Evolutionary conservation across 2,113 vertebrate genomes (phyloP), one percentile per base, ranked within the genome.

Genomic region (Cyrtonyx montezumae): DNA sequence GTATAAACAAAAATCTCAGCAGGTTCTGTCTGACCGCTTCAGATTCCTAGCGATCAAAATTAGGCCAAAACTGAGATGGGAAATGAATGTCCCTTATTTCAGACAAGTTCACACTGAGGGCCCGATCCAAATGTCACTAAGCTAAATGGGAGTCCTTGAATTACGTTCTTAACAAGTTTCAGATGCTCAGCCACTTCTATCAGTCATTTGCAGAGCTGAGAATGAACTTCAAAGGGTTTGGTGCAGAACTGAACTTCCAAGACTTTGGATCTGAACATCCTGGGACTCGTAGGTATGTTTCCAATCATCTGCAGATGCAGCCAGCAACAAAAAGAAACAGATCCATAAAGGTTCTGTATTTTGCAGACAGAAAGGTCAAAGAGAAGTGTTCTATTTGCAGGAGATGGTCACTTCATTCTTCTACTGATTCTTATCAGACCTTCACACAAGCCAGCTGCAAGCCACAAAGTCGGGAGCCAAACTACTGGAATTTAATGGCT

Each of bases 401-500:
- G 76, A 92, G 93, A 96, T 88, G 91, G 87, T 73, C 94, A 95
- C 76, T 84, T 89, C 53, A 55, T 84, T 95, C 69, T 90, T 36
- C 2, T 23, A 90, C 56, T 84, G 90, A 91, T 95, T 90, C 90
- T 96, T 95, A 96, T 94, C 95, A 94, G 84, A 82, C 42, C n/a
- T 13, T 91, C 42, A 83, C 61, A 79, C 48, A 92, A 87, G 51
- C 48, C 7, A 13, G 68, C 83, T 19, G 11, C 45, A 65, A 94
- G 91, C 82, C 87, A 84, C 94, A 93, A 87, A 73, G 77, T 80
- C 15, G 0, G 81, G 82, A 95, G 93, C 82, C 90, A 95, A 96
- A 93, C 94, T 96, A 96, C 94, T 88, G 95, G 96, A 90, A 94
- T 96, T 96, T 93, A 96, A 95, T 86, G 79, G 87, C 87, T 95